Percentiles rank a stretch among this genome's conserved stretches.
phyloP scores from a whole-genome alignment of 2,888 invertebrate genomes.

The Schizaphis graminum region DNA sequence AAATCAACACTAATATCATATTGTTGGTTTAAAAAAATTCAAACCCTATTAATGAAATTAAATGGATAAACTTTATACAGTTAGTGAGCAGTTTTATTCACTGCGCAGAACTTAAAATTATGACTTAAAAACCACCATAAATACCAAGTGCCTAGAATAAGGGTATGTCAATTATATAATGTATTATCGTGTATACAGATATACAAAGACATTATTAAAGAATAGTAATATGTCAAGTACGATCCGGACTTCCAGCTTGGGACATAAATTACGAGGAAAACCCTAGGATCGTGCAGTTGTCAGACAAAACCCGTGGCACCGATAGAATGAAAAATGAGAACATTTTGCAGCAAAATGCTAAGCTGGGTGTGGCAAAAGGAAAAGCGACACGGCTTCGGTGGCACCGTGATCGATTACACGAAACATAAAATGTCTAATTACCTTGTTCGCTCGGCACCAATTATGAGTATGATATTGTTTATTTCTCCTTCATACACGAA shows the following conservation, averaged over 20 bases:
- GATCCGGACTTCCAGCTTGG: background rate
- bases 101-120: background rate
- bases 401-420: background rate
- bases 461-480: background rate
- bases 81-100: background rate
- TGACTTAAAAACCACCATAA: background rate
- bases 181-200: background rate
- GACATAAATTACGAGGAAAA: background rate
- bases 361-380: constrained; percentile 4
- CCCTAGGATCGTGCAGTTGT: background rate
- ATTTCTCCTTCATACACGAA: background rate
- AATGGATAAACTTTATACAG: background rate
- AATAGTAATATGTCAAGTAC: background rate
- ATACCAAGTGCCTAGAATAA: background rate
- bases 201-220: background rate
- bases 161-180: background rate
- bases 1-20: background rate
- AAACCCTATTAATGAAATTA: background rate
- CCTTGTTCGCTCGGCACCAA: background rate
- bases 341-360: background rate
- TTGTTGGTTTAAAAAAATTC: background rate
- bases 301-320: background rate
- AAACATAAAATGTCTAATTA: constrained; percentile 5
- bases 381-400: background rate
- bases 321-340: background rate